These are phyloP conservation scores for Zaprionus lineosus DNA, from an alignment of 2,888 invertebrate species.

Conservation along the genomic window DNA sequence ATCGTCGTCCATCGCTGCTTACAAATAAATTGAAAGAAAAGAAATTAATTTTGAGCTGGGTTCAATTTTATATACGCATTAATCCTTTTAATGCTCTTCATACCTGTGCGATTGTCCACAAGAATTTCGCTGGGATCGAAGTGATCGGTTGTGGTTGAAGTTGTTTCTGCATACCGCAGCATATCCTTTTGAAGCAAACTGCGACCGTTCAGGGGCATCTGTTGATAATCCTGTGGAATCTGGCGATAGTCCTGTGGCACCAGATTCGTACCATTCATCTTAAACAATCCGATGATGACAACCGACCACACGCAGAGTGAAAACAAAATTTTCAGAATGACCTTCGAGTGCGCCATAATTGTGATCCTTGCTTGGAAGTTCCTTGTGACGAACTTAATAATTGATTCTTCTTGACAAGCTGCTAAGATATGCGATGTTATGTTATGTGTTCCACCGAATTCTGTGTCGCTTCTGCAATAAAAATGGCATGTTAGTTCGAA, in stretches of 20 bases:
- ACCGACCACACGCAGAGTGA: constrained; percentile 83
- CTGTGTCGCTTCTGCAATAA: too few species aligned
- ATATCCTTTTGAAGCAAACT: constrained; percentile 82
- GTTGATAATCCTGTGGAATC: constrained; percentile 80
- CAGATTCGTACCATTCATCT: constrained; percentile 82
- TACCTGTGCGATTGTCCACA: constrained; percentile 83
- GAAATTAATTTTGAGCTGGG: too few species aligned
- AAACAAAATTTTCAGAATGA: constrained; percentile 82
- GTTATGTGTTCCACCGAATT: too few species aligned
- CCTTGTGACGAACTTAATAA: too few species aligned
- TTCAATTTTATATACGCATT: too few species aligned
- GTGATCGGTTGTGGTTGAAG: constrained; percentile 83
- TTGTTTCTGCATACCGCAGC: constrained; percentile 80
- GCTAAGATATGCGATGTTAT: too few species aligned
- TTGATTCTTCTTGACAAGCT: too few species aligned
- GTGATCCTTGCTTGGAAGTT: too few species aligned
- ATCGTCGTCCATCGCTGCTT: constrained; percentile 85
- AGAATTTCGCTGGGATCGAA: constrained; percentile 82
- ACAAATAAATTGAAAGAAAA: neutral
- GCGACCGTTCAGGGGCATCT: constrained; percentile 81
- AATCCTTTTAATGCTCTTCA: too few species aligned
- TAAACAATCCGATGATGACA: constrained; percentile 82
- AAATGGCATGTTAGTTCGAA: too few species aligned
- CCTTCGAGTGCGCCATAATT: constrained; percentile 81
- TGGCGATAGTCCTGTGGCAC: constrained; percentile 81